Evolutionary conservation across 2,113 vertebrate genomes (phyloP), one percentile per base, ranked within the genome.

Genomic region (Tonatia bakeri): DNA sequence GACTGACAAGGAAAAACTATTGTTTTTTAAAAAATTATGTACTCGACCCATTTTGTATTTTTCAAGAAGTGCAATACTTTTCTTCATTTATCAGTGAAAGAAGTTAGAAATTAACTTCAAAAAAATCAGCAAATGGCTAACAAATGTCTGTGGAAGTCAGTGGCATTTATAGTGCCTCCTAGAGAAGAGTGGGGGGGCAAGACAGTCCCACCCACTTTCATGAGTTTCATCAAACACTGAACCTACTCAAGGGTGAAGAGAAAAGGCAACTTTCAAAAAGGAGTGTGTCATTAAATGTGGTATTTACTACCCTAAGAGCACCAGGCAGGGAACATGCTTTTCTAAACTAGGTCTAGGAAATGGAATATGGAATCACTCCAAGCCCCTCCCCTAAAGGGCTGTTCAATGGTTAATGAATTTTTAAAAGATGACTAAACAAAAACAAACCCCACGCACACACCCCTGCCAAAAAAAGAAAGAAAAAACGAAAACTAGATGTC

Each of bases 231-330:
- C 97, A 90, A 97, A 96, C 77, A 96, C 97, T 95, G 90, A 86
- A 97, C 97, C 97, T 98, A 97, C 96, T 92, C 85, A 61, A 97
- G 95, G 96, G 93, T 95, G 96, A 93, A 98, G 95, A 97, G 88
- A 98, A 98, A 98, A 97, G 97, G 24, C 24, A 61, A 61, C 59
- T 61, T 59, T 61, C 59, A 28, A 98, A 90, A 94, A 87, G 43
- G 97, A 31, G 11, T 61, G 4, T 61, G 59, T 61, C 24, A 28
- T 61, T 61, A 61, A 61, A 61, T 28, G 59, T 97, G 97, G 72
- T 50, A 67, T 94, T 93, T 96, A 95, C 94, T 91, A 94, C 95
- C 95, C 98, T 96, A 91, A 98, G 80, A 98, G 98, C 98, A 98
- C 98, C 98, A 98, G 97, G 91, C 96, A 94, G 59, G 59, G 26